phyloP scores from a whole-genome alignment of 2,797 vertebrate species.

The Enteromius radiatus region DNA sequence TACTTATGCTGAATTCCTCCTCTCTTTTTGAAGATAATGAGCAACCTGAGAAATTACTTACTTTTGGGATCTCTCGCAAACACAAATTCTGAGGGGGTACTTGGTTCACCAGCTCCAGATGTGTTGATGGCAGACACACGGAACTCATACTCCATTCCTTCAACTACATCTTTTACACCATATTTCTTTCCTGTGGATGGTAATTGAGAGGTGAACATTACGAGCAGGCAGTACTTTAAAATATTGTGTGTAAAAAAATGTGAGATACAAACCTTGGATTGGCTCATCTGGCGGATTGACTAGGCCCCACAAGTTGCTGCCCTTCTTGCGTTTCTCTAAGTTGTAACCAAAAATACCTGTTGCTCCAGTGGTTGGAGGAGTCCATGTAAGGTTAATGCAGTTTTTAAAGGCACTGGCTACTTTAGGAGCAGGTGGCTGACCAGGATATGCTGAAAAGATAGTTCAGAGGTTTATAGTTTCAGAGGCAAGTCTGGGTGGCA shows the following conservation, averaged over 20 bases:
- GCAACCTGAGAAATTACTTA: conserved; percentile 69
- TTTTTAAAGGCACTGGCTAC: conserved; percentile 80
- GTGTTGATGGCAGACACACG: conserved; percentile 86
- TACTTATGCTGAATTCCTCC: neutral
- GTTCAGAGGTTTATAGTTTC: neutral
- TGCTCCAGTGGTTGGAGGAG: conserved; percentile 78
- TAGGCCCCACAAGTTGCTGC: conserved; percentile 82
- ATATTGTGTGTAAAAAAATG: conserved; percentile 11
- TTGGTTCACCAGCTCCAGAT: conserved; percentile 85
- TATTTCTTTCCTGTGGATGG: conserved; percentile 73
- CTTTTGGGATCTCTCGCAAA: conserved; percentile 85
- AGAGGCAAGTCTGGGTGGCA: neutral
- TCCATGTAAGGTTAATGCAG: conserved; percentile 84
- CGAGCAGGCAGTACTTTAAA: neutral
- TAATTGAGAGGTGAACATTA: neutral
- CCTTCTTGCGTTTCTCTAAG: conserved; percentile 89
- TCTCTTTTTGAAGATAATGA: conserved; percentile 23
- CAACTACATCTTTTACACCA: conserved; percentile 78
- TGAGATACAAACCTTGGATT: conserved; percentile 72
- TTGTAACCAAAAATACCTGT: conserved; percentile 85
- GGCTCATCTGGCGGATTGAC: conserved; percentile 75
- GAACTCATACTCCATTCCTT: conserved; percentile 89
- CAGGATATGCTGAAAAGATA: conserved; percentile 79
- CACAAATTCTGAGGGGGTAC: conserved; percentile 82
- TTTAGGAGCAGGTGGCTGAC: conserved; percentile 82